Evolutionary conservation across 1,140 invertebrate species (phyloP).

Genomic region (Trypoxylus dichotomus): DNA sequence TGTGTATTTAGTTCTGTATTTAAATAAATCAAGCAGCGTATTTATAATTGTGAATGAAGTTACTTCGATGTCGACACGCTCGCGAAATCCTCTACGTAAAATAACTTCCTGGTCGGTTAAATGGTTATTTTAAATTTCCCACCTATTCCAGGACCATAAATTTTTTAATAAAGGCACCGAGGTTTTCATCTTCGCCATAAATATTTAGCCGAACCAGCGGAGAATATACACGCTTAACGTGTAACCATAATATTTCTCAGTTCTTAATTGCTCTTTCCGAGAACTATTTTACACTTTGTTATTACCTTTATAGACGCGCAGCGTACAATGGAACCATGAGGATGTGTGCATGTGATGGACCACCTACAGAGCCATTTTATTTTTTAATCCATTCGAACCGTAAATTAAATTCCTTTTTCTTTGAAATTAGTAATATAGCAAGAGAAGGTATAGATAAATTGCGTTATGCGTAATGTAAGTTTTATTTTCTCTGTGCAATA

Average conservation of each 20-base stretch:
- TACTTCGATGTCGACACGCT: neutral
- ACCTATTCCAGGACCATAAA: conserved; percentile 7
- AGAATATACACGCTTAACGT: neutral
- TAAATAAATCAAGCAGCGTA: neutral
- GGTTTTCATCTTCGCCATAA: conserved; percentile 16
- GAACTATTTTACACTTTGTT: conserved; percentile 22
- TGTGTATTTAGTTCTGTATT: neutral
- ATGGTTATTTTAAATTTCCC: neutral
- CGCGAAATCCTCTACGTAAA: neutral
- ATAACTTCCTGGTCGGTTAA: neutral
- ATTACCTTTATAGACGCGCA: neutral
- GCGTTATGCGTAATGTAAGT: no score
- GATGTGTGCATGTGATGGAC: neutral
- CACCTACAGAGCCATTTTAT: neutral
- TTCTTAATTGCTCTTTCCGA: conserved; percentile 7
- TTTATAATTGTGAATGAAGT: neutral
- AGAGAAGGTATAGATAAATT: no score
- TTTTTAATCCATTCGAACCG: neutral
- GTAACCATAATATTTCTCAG: neutral
- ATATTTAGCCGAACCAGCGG: neutral
- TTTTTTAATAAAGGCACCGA: neutral
- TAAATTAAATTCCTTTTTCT: no score
- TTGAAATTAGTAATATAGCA: no score
- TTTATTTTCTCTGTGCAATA: no score
- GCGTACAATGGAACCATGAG: neutral